phyloP scores from a whole-genome alignment of 2,113 vertebrate species.

The Hylia prasina region DNA sequence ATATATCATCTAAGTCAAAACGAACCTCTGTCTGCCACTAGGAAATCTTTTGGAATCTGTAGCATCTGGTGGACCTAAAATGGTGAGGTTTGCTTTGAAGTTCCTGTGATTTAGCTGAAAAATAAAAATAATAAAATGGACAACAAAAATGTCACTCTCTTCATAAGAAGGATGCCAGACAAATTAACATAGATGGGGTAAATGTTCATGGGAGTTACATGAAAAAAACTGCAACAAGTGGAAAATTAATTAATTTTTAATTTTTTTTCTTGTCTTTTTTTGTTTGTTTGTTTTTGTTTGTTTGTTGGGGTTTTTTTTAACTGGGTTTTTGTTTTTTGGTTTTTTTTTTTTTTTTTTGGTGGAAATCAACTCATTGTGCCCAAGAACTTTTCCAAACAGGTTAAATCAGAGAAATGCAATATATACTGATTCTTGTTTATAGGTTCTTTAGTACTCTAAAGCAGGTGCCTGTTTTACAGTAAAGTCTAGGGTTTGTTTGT shows the following conservation, averaged over 20 bases:
- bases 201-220: neutral
- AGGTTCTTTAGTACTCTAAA: neutral
- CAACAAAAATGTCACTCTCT: neutral
- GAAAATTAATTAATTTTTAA: neutral
- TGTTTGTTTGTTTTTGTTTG: neutral
- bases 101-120: neutral
- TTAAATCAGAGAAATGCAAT: neutral
- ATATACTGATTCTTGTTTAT: neutral
- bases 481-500: slow-evolving; percentile 60
- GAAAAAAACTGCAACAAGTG: neutral
- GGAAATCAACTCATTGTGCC: neutral
- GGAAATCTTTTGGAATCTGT: neutral
- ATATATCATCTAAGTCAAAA: neutral
- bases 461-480: slow-evolving; percentile 13
- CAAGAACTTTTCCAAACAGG: neutral
- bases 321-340: too few species aligned
- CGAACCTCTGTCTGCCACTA: neutral
- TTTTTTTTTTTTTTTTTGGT: neutral
- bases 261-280: neutral
- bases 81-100: neutral
- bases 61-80: neutral
- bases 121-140: neutral
- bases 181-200: neutral
- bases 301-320: too few species aligned
- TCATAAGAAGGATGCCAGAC: neutral